Conservation (phyloP, 1,140 invertebrate genomes). For the Euura saliciscinereae region DNA sequence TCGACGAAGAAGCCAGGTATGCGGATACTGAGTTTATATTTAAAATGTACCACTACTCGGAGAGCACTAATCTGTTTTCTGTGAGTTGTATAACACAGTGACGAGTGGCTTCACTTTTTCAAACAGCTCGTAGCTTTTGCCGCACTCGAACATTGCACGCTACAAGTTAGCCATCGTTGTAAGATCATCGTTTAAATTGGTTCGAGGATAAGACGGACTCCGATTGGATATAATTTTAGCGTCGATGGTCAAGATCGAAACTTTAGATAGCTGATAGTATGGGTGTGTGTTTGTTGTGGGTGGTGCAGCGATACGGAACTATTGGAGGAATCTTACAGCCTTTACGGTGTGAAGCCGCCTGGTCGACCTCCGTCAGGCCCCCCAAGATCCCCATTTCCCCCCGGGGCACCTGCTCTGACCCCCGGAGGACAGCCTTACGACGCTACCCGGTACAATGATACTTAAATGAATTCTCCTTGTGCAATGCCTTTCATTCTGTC, state of each 20-base stretch:
- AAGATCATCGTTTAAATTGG: neutral
- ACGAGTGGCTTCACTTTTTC: neutral
- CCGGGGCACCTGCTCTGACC: slow-evolving; percentile 59
- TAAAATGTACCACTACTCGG: neutral
- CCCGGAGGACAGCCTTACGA: slow-evolving; percentile 63
- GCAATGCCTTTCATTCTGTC: slow-evolving; percentile 6
- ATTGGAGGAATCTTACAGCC: slow-evolving; percentile 77
- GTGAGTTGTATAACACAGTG: neutral
- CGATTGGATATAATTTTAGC: neutral
- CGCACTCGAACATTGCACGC: neutral
- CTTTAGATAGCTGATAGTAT: slow-evolving; percentile 40
- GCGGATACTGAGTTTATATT: neutral
- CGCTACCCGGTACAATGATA: slow-evolving; percentile 59
- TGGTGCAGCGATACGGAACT: slow-evolving; percentile 73
- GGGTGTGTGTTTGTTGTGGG: slow-evolving; percentile 52
- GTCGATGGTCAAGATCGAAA: neutral
- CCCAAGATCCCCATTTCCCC: slow-evolving; percentile 56
- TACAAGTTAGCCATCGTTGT: neutral
- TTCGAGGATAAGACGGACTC: neutral
- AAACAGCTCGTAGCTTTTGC: neutral
- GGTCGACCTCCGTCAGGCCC: slow-evolving; percentile 64
- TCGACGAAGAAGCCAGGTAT: slow-evolving; percentile 90
- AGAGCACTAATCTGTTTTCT: neutral
- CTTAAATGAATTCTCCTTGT: slow-evolving; percentile 7
- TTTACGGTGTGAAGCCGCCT: slow-evolving; percentile 77